phyloP scores from a whole-genome alignment of 2,797 vertebrate genomes.

The Morus bassanus region DNA sequence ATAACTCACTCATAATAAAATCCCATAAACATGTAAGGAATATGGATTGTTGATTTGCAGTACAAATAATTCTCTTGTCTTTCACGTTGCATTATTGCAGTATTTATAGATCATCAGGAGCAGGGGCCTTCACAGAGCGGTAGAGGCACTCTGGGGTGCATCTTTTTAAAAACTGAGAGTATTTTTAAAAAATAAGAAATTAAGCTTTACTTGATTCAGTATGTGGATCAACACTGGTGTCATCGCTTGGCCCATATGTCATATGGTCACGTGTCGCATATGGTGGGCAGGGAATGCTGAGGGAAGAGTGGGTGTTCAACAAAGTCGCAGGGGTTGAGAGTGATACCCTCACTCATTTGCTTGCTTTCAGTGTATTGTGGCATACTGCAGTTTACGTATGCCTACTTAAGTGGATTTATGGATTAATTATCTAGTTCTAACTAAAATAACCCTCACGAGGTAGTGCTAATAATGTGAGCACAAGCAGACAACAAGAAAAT shows the following conservation, averaged over 20 bases:
- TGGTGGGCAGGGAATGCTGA: not conserved
- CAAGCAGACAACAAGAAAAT: not conserved
- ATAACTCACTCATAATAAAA: not conserved
- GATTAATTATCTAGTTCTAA: conserved; percentile 48
- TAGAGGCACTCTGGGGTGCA: not conserved
- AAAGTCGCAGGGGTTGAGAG: not conserved
- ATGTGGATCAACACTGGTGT: not conserved
- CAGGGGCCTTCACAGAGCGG: not conserved
- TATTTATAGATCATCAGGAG: not conserved
- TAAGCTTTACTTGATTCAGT: not conserved
- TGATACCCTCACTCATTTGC: not conserved
- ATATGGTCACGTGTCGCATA: accelerated
- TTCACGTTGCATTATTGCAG: not conserved
- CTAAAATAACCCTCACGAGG: conserved; percentile 31
- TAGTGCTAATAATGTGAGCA: not conserved
- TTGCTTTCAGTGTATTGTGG: not conserved
- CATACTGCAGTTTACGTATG: not conserved
- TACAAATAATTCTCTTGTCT: not conserved
- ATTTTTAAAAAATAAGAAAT: not conserved
- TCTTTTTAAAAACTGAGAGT: no score
- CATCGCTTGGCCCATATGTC: not conserved
- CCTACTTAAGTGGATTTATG: conserved; percentile 43
- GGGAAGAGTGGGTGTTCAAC: not conserved
- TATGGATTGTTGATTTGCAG: not conserved
- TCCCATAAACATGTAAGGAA: not conserved